A percentile compares a stretch with the other conserved stretches of the same genome.
Conservation (phyloP, 2,888 invertebrate genomes). For the Drosophila flavopinicola region DNA sequence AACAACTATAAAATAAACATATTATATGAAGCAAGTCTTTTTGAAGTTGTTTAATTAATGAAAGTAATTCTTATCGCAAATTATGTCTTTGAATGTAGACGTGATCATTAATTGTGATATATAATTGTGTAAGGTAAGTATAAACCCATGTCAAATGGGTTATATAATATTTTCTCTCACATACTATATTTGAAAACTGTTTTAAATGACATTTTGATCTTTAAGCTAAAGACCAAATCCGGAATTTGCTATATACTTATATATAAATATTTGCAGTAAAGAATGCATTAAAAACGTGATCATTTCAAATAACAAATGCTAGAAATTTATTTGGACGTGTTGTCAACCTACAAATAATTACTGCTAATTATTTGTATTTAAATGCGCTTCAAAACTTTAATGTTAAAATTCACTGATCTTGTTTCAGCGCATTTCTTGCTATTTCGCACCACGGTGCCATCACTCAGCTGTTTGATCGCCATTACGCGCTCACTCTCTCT, state of each 20-base stretch:
- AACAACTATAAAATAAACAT: constrained; percentile 57
- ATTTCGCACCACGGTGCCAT: constrained; percentile 23
- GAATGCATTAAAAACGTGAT: too few relatives aligned
- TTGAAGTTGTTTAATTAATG: not conserved
- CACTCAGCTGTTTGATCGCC: constrained; percentile 50
- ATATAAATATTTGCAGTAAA: too few relatives aligned
- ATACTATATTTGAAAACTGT: too few relatives aligned
- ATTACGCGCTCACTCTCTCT: constrained; percentile 15
- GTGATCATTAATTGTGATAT: not conserved
- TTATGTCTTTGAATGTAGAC: not conserved
- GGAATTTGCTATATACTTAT: too few relatives aligned
- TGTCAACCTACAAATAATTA: too few relatives aligned
- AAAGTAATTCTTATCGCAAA: constrained; percentile 8
- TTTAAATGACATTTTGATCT: too few relatives aligned
- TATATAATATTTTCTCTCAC: too few relatives aligned
- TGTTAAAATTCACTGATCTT: not conserved
- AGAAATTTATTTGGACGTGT: too few relatives aligned
- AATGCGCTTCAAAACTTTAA: not conserved
- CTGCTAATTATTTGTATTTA: too few relatives aligned
- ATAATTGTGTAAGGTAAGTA: not conserved
- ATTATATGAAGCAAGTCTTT: constrained; percentile 41
- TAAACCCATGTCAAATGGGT: too few relatives aligned
- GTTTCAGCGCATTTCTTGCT: not conserved
- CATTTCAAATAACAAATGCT: too few relatives aligned
- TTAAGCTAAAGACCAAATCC: too few relatives aligned